Evolutionary conservation across 2,888 invertebrate species (phyloP).

Genomic region (Drosophila lutescens): DNA sequence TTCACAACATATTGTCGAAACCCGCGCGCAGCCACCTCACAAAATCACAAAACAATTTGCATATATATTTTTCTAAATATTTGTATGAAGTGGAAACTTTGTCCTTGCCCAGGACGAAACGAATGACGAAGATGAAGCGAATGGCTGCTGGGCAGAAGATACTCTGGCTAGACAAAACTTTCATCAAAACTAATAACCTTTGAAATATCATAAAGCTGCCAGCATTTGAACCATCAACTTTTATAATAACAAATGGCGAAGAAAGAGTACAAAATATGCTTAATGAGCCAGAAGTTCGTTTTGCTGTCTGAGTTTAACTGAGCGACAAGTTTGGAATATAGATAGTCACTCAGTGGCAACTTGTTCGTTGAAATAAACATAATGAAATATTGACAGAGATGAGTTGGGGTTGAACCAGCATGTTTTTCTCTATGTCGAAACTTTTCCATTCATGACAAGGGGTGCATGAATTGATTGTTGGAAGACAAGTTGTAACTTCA

Average conservation of each 20-base stretch:
- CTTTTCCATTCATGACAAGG: background rate
- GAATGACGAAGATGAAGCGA: constrained; percentile 44
- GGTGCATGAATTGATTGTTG: background rate
- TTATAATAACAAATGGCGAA: constrained; percentile 22
- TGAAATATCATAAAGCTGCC: constrained; percentile 56
- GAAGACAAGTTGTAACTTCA: background rate
- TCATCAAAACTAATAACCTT: constrained; percentile 67
- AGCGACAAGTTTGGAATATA: constrained; percentile 24
- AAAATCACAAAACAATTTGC: constrained; percentile 73
- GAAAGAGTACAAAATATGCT: constrained; percentile 36
- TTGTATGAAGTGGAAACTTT: constrained; percentile 54
- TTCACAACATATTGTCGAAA: constrained; percentile 28
- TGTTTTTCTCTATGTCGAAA: constrained; percentile 1
- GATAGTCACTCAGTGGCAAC: constrained; percentile 8
- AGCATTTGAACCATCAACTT: constrained; percentile 44
- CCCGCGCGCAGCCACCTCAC: constrained; percentile 8
- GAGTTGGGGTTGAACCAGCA: background rate
- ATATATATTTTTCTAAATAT: constrained; percentile 35
- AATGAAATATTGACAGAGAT: constrained; percentile 3
- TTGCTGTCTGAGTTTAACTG: constrained; percentile 24
- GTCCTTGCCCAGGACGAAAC: constrained; percentile 53
- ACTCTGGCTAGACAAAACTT: constrained; percentile 52
- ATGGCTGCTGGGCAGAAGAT: constrained; percentile 31
- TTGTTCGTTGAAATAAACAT: constrained; percentile 29
- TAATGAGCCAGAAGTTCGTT: constrained; percentile 46